These are phyloP conservation scores for Sebastes baramenuke DNA, from an alignment of 2,797 vertebrate genomes.

Conservation along the genomic window DNA sequence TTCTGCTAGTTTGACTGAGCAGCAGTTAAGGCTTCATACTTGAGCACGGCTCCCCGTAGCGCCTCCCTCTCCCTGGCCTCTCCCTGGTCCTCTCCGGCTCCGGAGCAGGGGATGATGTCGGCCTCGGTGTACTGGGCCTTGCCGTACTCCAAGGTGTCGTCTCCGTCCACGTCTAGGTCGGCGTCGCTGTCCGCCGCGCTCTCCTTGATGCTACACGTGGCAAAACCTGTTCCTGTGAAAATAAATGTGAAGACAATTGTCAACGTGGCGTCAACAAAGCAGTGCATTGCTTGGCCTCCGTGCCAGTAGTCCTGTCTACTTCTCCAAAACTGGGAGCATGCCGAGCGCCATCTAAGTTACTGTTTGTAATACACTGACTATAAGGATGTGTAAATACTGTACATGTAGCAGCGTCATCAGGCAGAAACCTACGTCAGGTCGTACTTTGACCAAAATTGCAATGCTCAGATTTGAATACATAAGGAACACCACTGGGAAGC, in stretches of 20 bases:
- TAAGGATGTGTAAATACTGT: no score
- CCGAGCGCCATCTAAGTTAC: no score
- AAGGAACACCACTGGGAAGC: no score
- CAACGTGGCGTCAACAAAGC: no score
- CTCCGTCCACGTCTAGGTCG: conserved; percentile 97
- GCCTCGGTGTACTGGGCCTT: conserved; percentile 99
- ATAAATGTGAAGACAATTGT: neutral
- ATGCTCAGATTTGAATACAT: no score
- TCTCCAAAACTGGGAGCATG: no score
- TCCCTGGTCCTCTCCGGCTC: conserved; percentile 96
- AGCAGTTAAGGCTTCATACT: conserved; percentile 77
- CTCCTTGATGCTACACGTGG: conserved; percentile 97
- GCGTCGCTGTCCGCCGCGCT: conserved; percentile 94
- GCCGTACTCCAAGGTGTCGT: conserved; percentile 98
- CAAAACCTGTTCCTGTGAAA: conserved; percentile 92
- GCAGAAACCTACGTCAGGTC: no score
- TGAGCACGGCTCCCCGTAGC: conserved; percentile 96
- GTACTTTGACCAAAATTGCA: no score
- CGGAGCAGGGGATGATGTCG: conserved; percentile 97
- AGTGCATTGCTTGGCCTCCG: no score
- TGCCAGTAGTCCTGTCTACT: no score
- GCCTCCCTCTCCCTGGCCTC: conserved; percentile 98
- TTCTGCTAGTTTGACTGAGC: neutral
- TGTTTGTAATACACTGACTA: no score
- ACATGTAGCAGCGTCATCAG: no score